Evolutionary conservation across 1,140 invertebrate genomes (phyloP).

Genomic region (Anadara kagoshimensis): DNA sequence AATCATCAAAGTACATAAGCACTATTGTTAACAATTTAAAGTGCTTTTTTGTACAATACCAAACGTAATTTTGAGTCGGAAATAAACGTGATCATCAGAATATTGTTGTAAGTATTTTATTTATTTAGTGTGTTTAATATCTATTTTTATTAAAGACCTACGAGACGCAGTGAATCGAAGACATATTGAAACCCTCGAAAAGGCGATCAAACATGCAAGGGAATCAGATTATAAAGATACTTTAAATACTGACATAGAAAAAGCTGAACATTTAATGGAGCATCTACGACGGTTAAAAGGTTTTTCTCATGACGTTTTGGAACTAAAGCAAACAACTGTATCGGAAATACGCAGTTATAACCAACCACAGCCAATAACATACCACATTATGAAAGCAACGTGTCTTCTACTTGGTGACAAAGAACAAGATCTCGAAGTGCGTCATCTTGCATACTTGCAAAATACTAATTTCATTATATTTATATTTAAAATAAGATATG

Average conservation of each 20-base stretch:
- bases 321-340: slow-evolving; percentile 51
- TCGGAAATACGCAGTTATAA: slow-evolving; percentile 54
- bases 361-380: slow-evolving; percentile 47
- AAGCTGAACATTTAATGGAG: slow-evolving; percentile 43
- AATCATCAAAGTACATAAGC: too few species aligned
- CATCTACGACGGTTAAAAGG: slow-evolving; percentile 45
- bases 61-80: too few species aligned
- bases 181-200: slow-evolving; percentile 49
- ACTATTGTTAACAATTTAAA: too few species aligned
- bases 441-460: too few species aligned
- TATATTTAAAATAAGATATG: too few species aligned
- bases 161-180: slow-evolving; percentile 45
- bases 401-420: slow-evolving; percentile 53
- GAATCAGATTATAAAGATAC: slow-evolving; percentile 24
- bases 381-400: slow-evolving; percentile 56
- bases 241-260: slow-evolving; percentile 34
- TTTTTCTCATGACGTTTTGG: slow-evolving; percentile 35
- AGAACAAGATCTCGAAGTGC: background rate
- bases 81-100: too few species aligned
- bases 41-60: too few species aligned
- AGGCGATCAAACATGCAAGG: slow-evolving; percentile 38
- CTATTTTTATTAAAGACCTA: too few species aligned
- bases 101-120: too few species aligned
- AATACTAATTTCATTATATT: too few species aligned
- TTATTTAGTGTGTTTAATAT: too few species aligned